Percentiles rank a stretch among this genome's conserved stretches.
Conservation (phyloP, 64 coral and sea anemone species). For the Montipora efflorescens region DNA sequence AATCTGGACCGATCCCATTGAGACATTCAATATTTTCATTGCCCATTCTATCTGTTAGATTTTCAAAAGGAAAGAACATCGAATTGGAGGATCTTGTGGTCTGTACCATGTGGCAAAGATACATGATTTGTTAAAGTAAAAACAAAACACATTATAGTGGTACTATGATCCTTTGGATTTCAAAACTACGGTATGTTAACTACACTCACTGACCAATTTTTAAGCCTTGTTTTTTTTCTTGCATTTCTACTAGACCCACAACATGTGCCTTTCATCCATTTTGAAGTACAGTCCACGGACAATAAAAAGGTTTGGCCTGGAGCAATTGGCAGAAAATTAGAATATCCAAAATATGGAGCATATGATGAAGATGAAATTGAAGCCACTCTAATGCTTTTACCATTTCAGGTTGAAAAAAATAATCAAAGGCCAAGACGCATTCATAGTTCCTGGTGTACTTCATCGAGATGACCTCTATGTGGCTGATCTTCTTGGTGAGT, state of each 20-base stretch:
- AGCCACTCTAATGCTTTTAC: not conserved
- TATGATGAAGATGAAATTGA: not conserved
- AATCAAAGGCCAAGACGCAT: constrained; percentile 93
- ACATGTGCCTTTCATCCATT: constrained; percentile 93
- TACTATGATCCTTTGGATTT: too few species aligned
- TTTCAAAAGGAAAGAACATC: too few species aligned
- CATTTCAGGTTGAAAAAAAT: constrained; percentile 86
- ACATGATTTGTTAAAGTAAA: too few species aligned
- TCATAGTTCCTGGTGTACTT: constrained; percentile 92
- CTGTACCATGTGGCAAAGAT: too few species aligned
- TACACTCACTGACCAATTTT: too few species aligned
- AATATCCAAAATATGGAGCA: too few species aligned
- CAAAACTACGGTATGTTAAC: too few species aligned
- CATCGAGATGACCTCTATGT: constrained; percentile 94
- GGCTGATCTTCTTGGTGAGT: constrained; percentile 90
- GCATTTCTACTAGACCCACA: constrained; percentile 78
- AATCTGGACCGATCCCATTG: too few species aligned
- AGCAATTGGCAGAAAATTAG: not conserved
- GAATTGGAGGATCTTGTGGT: too few species aligned
- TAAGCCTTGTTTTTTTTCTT: not conserved
- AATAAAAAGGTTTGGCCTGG: constrained; percentile 75
- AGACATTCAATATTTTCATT: too few species aligned
- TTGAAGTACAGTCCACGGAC: constrained; percentile 96
- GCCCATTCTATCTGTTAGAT: too few species aligned
- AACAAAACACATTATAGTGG: too few species aligned